A percentile compares a stretch with the other conserved stretches of the same genome.
phyloP scores from a whole-genome alignment of 2,888 invertebrate genomes.

The Zele albiditarsus region DNA sequence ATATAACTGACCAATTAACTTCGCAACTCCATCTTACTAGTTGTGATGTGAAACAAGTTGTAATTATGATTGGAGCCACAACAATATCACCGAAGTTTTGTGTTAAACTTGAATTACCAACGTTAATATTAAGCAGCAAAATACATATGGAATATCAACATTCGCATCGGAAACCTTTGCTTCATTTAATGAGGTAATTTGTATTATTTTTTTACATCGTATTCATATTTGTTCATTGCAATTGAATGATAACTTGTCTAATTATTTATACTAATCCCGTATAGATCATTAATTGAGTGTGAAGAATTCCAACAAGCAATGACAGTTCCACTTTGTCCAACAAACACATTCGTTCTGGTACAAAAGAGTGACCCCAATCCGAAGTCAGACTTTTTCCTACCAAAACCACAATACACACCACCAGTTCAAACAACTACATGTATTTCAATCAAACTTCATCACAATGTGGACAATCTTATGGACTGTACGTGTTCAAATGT shows the following conservation, averaged over 20 bases:
- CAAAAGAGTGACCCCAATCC: slow-evolving; percentile 63
- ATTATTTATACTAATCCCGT: slow-evolving; percentile 35
- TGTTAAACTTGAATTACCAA: slow-evolving; percentile 63
- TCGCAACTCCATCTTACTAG: slow-evolving; percentile 59
- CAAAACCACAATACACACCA: slow-evolving; percentile 64
- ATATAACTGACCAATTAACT: slow-evolving; percentile 60
- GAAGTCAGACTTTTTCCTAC: slow-evolving; percentile 66
- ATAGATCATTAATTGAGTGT: slow-evolving; percentile 66
- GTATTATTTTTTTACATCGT: neutral
- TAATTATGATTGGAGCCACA: slow-evolving; percentile 69
- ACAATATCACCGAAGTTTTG: slow-evolving; percentile 68
- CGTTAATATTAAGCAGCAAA: slow-evolving; percentile 60
- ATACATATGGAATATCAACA: slow-evolving; percentile 66
- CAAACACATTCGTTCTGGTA: slow-evolving; percentile 69
- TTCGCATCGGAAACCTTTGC: slow-evolving; percentile 65
- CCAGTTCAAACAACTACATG: slow-evolving; percentile 50
- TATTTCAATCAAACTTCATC: slow-evolving; percentile 62
- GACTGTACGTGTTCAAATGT: slow-evolving; percentile 60
- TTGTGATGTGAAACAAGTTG: slow-evolving; percentile 66
- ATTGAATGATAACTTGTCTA: neutral
- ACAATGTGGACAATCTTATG: slow-evolving; percentile 48
- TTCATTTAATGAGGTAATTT: slow-evolving; percentile 68
- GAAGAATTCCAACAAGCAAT: slow-evolving; percentile 67
- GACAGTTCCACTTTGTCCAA: slow-evolving; percentile 62
- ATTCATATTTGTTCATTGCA: neutral